Percentiles rank a stretch among this genome's conserved stretches.
These are phyloP conservation scores for Heteractis magnifica DNA, from an alignment of 92 coral and sea anemone genomes.

Conservation along the genomic window DNA sequence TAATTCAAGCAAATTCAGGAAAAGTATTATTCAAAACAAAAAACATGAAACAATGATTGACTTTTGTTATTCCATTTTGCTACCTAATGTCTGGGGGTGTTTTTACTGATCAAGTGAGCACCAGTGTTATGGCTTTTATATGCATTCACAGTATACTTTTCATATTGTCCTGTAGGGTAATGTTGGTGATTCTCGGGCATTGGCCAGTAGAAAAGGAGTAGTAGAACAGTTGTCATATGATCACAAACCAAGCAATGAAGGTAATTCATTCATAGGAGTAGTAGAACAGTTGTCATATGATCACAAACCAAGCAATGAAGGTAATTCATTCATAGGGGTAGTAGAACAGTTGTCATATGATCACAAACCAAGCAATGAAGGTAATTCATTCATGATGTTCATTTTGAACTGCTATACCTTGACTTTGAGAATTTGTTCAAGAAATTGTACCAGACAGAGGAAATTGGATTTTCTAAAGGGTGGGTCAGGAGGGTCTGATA, in stretches of 20 bases:
- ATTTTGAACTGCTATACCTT: too few relatives aligned
- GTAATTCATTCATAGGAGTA: slow-evolving; percentile 61
- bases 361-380: slow-evolving; percentile 98
- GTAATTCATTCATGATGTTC: slow-evolving; percentile 23
- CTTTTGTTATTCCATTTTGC: too few relatives aligned
- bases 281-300: slow-evolving; percentile 93
- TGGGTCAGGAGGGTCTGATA: too few relatives aligned
- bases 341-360: slow-evolving; percentile 93
- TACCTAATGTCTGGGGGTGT: too few relatives aligned
- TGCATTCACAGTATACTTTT: neutral
- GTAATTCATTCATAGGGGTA: slow-evolving; percentile 60
- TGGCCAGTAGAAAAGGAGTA: slow-evolving; percentile 85
- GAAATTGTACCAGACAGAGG: too few relatives aligned
- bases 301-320: slow-evolving; percentile 98
- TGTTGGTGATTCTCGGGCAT: slow-evolving; percentile 94
- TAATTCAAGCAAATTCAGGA: too few relatives aligned
- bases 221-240: slow-evolving; percentile 93
- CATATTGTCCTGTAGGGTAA: slow-evolving; percentile 63
- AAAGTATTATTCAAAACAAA: too few relatives aligned
- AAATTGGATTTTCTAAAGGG: too few relatives aligned
- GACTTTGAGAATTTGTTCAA: too few relatives aligned
- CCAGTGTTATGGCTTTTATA: neutral
- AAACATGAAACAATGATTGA: too few relatives aligned
- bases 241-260: slow-evolving; percentile 98
- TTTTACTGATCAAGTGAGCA: neutral